These are phyloP conservation scores for Cichladusa arquata DNA, from an alignment of 2,113 vertebrate species.

Conservation along the genomic window DNA sequence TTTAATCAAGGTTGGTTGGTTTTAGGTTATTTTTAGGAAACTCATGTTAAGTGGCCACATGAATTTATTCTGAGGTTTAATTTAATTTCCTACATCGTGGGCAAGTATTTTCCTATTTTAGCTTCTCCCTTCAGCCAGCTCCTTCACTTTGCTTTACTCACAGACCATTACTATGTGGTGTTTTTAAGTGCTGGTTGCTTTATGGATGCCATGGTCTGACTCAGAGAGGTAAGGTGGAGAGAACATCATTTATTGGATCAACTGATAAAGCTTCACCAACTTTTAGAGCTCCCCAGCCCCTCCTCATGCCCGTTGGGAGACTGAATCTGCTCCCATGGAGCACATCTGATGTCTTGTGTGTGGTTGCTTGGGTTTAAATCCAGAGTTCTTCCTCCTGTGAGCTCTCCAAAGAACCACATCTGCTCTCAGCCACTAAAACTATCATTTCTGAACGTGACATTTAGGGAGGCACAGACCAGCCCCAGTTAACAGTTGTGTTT, in stretches of 20 bases:
- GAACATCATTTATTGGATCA: not conserved
- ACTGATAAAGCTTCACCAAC: not conserved
- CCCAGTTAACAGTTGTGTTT: not conserved
- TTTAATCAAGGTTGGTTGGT: not conserved
- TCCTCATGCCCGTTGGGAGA: not conserved
- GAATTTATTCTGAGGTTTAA: not conserved
- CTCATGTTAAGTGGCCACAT: not conserved
- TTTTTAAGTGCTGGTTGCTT: not conserved
- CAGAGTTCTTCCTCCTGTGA: not conserved
- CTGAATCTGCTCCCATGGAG: not conserved
- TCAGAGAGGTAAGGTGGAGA: not conserved
- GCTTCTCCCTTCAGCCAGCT: not conserved
- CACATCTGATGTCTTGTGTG: rapidly evolving
- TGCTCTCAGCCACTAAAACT: not conserved
- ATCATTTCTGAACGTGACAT: not conserved
- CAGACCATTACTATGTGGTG: not conserved
- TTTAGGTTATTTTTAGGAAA: not conserved
- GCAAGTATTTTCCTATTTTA: not conserved
- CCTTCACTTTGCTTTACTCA: not conserved
- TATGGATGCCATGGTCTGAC: rapidly evolving
- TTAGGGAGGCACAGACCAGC: not conserved
- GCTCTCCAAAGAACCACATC: not conserved
- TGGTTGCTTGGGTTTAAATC: rapidly evolving
- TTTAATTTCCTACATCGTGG: not conserved
- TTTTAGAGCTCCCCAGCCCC: not conserved